Evolutionary conservation across 2,113 vertebrate species (phyloP).

Genomic region (Hemiscyllium ocellatum): DNA sequence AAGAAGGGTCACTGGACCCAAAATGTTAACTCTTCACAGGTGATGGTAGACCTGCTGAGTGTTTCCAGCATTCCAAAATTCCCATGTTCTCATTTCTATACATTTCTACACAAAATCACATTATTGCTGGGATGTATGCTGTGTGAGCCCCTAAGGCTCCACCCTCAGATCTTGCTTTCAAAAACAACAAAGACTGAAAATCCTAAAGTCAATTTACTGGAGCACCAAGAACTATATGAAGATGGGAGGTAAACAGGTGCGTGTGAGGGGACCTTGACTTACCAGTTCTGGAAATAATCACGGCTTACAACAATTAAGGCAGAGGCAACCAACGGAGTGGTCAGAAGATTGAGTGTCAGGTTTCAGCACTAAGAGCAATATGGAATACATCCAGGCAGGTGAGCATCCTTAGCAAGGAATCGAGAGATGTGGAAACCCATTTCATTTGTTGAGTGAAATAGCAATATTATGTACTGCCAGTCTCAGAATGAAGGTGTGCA

Average conservation of each 20-base stretch:
- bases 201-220: background rate
- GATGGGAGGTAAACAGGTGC: background rate
- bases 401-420: background rate
- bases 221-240: background rate
- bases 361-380: background rate
- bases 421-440: background rate
- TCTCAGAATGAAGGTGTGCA: background rate
- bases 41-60: too few species aligned
- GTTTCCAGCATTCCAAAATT: background rate
- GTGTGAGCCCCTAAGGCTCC: background rate
- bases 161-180: background rate
- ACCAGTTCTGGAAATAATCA: background rate
- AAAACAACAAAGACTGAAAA: background rate
- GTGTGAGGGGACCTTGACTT: background rate
- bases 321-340: background rate
- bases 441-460: background rate
- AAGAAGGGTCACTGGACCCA: too few species aligned
- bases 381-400: background rate
- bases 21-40: too few species aligned
- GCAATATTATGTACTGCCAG: background rate
- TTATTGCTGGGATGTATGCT: background rate
- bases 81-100: background rate
- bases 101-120: background rate
- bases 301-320: background rate
- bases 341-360: background rate